phyloP scores from a whole-genome alignment of 2,113 vertebrate species.

The Pholis gunnellus region DNA sequence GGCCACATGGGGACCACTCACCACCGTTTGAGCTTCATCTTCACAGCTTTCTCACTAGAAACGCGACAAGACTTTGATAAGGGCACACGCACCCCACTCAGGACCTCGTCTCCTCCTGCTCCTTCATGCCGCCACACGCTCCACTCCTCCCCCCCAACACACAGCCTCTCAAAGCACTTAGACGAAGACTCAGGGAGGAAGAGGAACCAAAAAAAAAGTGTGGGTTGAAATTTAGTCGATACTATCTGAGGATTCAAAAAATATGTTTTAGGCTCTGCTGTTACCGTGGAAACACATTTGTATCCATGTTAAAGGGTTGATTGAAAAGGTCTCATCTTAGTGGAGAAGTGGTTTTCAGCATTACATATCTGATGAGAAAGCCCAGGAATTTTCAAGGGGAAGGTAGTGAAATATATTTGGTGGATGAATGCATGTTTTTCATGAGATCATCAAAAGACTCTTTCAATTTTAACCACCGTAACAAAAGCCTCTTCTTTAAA shows the following conservation, averaged over 20 bases:
- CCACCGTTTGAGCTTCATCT: slow-evolving; percentile 55
- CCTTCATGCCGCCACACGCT: slow-evolving; percentile 5
- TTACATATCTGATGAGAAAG: slow-evolving; percentile 4
- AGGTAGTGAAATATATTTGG: background rate
- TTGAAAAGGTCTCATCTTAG: background rate
- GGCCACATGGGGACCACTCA: slow-evolving; percentile 60
- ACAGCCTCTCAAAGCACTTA: slow-evolving; percentile 32
- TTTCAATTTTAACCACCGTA: background rate
- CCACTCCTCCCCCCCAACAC: background rate
- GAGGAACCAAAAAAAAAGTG: background rate
- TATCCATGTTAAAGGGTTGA: slow-evolving; percentile 10
- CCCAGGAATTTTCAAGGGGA: background rate
- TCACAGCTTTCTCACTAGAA: slow-evolving; percentile 35
- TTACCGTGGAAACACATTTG: slow-evolving; percentile 44
- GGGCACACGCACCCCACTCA: slow-evolving; percentile 55
- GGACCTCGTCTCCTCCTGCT: slow-evolving; percentile 24
- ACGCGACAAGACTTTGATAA: slow-evolving; percentile 69
- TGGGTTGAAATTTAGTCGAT: slow-evolving; percentile 29
- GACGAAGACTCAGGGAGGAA: slow-evolving; percentile 6
- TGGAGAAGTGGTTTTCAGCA: background rate
- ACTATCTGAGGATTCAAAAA: background rate
- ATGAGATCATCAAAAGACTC: background rate
- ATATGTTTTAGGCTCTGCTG: background rate
- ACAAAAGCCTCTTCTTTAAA: background rate
- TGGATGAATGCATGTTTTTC: background rate